Percentiles rank a stretch among this genome's conserved stretches.
These are phyloP conservation scores for Ptilodon capucinus DNA, from an alignment of 2,888 invertebrate species.

Conservation along the genomic window DNA sequence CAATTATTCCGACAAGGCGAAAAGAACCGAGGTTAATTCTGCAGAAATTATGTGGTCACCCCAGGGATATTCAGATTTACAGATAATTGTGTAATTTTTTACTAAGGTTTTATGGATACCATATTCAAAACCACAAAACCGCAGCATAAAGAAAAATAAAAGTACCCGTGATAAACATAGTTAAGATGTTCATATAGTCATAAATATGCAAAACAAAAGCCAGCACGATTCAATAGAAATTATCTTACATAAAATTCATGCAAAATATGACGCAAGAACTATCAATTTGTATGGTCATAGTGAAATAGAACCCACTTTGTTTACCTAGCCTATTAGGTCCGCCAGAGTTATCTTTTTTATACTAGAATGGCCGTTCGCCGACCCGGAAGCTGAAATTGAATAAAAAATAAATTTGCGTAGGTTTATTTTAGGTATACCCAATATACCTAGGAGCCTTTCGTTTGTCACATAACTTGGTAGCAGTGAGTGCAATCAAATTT, in stretches of 20 bases:
- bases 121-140: too few relatives aligned
- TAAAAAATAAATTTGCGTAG: background rate
- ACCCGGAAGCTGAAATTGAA: background rate
- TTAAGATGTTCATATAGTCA: background rate
- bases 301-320: constrained; percentile 33
- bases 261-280: constrained; percentile 27
- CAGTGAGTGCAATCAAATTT: too few relatives aligned
- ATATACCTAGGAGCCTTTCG: too few relatives aligned
- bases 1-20: too few relatives aligned
- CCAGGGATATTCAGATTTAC: too few relatives aligned
- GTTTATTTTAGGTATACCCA: background rate
- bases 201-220: background rate
- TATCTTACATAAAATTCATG: constrained; percentile 7
- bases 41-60: too few relatives aligned
- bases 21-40: too few relatives aligned
- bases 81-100: too few relatives aligned
- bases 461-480: too few relatives aligned
- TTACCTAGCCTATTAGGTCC: constrained; percentile 40
- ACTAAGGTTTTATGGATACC: too few relatives aligned
- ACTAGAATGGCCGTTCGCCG: constrained; percentile 15
- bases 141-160: too few relatives aligned
- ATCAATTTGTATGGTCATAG: constrained; percentile 28
- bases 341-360: constrained; percentile 33
- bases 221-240: background rate
- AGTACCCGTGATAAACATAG: too few relatives aligned